Base-by-base conservation (phyloP, 2,797 vertebrate genomes). In the Brachyalestes nurse region DNA sequence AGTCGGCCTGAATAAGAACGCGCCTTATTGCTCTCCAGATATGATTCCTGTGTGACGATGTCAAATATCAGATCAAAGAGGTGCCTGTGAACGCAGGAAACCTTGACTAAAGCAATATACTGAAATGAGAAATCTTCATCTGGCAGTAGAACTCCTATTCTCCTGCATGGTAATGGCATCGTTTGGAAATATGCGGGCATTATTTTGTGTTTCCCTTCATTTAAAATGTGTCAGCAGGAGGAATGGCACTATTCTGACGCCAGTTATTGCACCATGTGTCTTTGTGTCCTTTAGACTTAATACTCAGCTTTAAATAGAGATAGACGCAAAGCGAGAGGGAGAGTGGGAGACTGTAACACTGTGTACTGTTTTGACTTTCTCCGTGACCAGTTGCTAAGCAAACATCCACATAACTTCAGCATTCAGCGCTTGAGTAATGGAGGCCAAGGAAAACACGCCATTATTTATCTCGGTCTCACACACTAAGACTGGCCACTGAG, bases 221-320 rank as follows among this genome's bases (percentile, higher is more conserved):
- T 62, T 62, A 61, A 73, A 78, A 74, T 78, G 62, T 53, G 55
- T 64, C 61, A 61, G 65, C 38, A 28, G 25, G 71, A 61, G 45
- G 61, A 82, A 78, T 42, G 57, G 45, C 70, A 62, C 51, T 13
- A 62, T 74, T 75, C 21, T 19, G 38, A 72, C 4, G 8, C 17
- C 64, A 6, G 70, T 55, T 73, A 70, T 73, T 70, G 45, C 71
- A 76, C 51, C 73, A 58, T 74, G 80, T 88, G 84, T 89, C 87
- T 88, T 71, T 73, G 84, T 81, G 85, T 88, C 86, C 40, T 91
- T 87, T 90, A 81, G 75, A 79, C 86, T 86, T 90, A 90, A 90
- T 90, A 86, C 82, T 72, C 75, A 17, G 13, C 71, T 82, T 42
- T 82, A 83, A 28, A 77, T 79, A 65, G 74, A 72, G 69, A 55